A percentile compares a stretch with the other conserved stretches of the same genome.
phyloP scores from a whole-genome alignment of 2,888 invertebrate genomes.

The Drosophila siamana region DNA sequence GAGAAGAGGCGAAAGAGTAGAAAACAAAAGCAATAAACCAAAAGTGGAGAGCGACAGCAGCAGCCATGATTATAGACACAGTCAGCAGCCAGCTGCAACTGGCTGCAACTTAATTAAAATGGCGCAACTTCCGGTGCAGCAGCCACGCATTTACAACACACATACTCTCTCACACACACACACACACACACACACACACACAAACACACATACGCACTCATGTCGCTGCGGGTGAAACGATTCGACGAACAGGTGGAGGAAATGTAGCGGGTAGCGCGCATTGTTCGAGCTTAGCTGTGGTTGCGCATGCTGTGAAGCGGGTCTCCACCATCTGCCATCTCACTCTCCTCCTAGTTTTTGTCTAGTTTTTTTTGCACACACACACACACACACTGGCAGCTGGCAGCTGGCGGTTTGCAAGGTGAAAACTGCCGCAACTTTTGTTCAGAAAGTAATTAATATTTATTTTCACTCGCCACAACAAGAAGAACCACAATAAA shows the following conservation, averaged over 20 bases:
- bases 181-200: conserved; percentile 7
- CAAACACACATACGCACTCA: background rate
- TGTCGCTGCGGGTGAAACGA: conserved; percentile 60
- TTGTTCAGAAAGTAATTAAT: conserved; percentile 76
- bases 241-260: conserved; percentile 61
- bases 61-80: conserved; percentile 50
- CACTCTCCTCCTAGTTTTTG: background rate
- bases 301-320: background rate
- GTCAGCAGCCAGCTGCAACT: conserved; percentile 16
- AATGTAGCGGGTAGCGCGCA: conserved; percentile 35
- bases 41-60: conserved; percentile 30
- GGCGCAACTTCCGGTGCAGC: conserved; percentile 57
- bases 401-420: conserved; percentile 1
- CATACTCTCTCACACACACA: conserved; percentile 22
- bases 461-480: conserved; percentile 63
- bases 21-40: conserved; percentile 70
- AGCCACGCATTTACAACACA: conserved; percentile 28
- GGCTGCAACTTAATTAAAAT: conserved; percentile 77
- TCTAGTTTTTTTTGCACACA: conserved; percentile 2
- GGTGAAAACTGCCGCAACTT: conserved; percentile 45
- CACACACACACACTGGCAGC: too few relatives aligned
- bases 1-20: too few relatives aligned
- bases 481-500: conserved; percentile 17
- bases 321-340: conserved; percentile 11
- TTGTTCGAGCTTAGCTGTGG: conserved; percentile 43